These are phyloP conservation scores for Thunnus albacares DNA, from an alignment of 2,797 vertebrate species.

Conservation along the genomic window DNA sequence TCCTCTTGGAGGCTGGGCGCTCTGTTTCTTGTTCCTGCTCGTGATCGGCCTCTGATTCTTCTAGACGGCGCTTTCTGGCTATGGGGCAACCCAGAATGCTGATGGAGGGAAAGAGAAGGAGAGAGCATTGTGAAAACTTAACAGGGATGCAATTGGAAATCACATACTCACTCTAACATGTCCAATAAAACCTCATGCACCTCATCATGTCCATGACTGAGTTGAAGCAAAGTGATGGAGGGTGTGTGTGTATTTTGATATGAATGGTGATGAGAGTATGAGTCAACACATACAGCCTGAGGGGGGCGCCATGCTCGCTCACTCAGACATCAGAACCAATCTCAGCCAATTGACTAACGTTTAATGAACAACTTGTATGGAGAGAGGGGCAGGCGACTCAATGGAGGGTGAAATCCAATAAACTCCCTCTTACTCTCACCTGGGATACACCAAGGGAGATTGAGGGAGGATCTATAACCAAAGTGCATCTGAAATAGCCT, in stretches of 20 bases:
- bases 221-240: slow-evolving; percentile 19
- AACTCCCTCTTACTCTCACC: slow-evolving; percentile 77
- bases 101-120: slow-evolving; percentile 9
- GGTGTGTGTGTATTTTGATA: slow-evolving; percentile 24
- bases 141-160: slow-evolving; percentile 1
- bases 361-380: slow-evolving; percentile 83
- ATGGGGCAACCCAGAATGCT: slow-evolving; percentile 95
- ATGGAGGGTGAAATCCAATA: slow-evolving; percentile 85
- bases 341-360: slow-evolving; percentile 82
- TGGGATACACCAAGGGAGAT: slow-evolving; percentile 69
- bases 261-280: slow-evolving; percentile 43
- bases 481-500: slow-evolving; percentile 79
- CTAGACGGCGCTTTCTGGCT: slow-evolving; percentile 94
- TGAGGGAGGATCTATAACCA: slow-evolving; percentile 81
- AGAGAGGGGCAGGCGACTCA: slow-evolving; percentile 65
- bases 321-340: slow-evolving; percentile 73
- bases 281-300: slow-evolving; percentile 50
- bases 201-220: slow-evolving; percentile 12
- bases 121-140: slow-evolving; percentile 3
- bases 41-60: slow-evolving; percentile 85
- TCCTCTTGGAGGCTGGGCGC: slow-evolving; percentile 90
- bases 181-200: slow-evolving; percentile 31
- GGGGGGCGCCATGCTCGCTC: slow-evolving; percentile 72
- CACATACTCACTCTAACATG: background rate
- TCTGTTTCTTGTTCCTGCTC: slow-evolving; percentile 84